Evolutionary conservation across 2,113 vertebrate species (phyloP).

Genomic region (Anguilla japonica): DNA sequence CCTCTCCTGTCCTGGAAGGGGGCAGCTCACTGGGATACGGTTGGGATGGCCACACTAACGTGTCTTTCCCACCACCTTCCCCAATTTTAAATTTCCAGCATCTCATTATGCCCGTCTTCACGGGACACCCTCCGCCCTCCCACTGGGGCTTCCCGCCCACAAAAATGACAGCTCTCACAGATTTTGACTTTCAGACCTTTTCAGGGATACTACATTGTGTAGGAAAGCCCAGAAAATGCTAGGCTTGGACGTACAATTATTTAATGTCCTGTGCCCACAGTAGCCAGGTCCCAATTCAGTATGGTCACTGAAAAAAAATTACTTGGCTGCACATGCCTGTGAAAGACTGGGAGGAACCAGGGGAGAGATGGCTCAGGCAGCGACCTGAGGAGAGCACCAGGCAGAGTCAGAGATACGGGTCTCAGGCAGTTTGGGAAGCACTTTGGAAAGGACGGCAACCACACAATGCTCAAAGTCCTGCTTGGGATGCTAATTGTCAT

Average conservation of each 20-base stretch:
- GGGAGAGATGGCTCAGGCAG: neutral
- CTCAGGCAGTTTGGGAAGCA: too few species aligned
- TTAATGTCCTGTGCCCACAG: neutral
- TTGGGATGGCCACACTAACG: conserved; percentile 60
- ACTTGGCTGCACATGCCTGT: too few species aligned
- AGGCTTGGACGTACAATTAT: neutral
- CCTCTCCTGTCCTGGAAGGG: conserved; percentile 23
- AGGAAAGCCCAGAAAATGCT: conserved; percentile 14
- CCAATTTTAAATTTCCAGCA: conserved; percentile 56
- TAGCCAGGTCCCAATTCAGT: neutral
- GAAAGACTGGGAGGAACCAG: neutral
- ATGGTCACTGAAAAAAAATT: neutral
- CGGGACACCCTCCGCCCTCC: too few species aligned
- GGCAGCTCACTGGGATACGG: conserved; percentile 58
- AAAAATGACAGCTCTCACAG: conserved; percentile 58
- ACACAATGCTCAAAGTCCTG: too few species aligned
- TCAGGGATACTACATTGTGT: conserved; percentile 55
- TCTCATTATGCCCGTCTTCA: conserved; percentile 51
- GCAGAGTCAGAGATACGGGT: too few species aligned
- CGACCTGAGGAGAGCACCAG: too few species aligned
- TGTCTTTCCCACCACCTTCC: conserved; percentile 1
- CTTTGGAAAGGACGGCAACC: too few species aligned
- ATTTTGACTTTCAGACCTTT: too few species aligned
- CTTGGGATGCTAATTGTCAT: too few species aligned
- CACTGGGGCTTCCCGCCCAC: conserved; percentile 15